These are phyloP conservation scores for Atethmia centrago DNA, from an alignment of 2,888 invertebrate species.

Conservation along the genomic window DNA sequence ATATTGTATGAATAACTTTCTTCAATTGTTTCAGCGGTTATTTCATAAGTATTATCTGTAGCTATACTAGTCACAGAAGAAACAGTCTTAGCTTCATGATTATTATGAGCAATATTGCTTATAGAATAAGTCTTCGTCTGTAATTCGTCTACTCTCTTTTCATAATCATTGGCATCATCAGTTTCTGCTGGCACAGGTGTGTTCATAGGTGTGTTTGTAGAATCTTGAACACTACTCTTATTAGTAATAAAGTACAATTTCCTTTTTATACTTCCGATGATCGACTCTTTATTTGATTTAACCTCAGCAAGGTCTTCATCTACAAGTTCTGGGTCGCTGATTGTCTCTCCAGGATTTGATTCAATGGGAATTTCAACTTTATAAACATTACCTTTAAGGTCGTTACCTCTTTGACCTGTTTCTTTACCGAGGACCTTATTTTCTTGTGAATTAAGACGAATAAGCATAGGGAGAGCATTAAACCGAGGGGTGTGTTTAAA, in stretches of 20 bases:
- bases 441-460: conserved; percentile 43
- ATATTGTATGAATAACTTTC: conserved; percentile 2
- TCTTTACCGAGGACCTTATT: conserved; percentile 12
- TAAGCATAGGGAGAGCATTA: conserved; percentile 38
- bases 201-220: conserved; percentile 23
- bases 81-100: conserved; percentile 10
- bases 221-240: conserved; percentile 22
- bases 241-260: conserved; percentile 56
- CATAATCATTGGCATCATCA: conserved; percentile 17
- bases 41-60: conserved; percentile 18
- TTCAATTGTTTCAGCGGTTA: conserved; percentile 10
- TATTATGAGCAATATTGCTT: conserved; percentile 15
- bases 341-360: conserved; percentile 34
- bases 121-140: conserved; percentile 20
- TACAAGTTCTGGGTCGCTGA: conserved; percentile 60
- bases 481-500: conserved; percentile 34
- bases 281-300: conserved; percentile 23
- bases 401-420: background rate
- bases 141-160: conserved; percentile 30
- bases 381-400: conserved; percentile 10
- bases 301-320: conserved; percentile 45
- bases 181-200: conserved; percentile 20
- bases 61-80: conserved; percentile 8
- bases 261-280: conserved; percentile 45
- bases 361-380: conserved; percentile 25